Base-by-base conservation (phyloP, 2,113 vertebrate genomes). In the Tauraco erythrolophus region DNA sequence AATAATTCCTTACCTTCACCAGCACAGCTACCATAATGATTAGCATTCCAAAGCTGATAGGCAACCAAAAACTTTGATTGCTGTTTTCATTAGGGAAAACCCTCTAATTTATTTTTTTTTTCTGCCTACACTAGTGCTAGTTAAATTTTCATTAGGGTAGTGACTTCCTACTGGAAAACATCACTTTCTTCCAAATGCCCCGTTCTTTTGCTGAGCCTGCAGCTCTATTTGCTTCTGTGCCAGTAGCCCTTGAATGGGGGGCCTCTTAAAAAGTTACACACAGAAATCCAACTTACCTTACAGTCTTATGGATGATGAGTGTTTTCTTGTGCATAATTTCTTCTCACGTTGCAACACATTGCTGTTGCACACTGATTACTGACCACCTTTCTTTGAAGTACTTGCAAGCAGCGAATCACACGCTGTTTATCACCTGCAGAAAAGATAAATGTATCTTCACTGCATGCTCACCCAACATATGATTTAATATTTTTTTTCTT, bases 1-100 rank as follows among this genome's bases (percentile, higher is more conserved):
- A 78, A 37, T 80, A 84, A 84, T 84, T 92, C 23, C 70, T 93
- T 90, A 58, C 90, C 76, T 97, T 91, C 48, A 78, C 65, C 19
- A 88, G 45, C 65, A 62, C 24, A 35, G 14, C 86, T 84, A 53
- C 53, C 9, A 5, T 80, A 66, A 93, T 71, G 46, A 74, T 94
- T 87, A 87, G 31, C 41, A 56, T 94, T 81, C 53, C 58, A 71
- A 78, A 93, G 35, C 41, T 92, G 82, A 89, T 6, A 62, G 64
- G 46, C 43, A 91, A 60, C 60, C 66, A 77, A 51, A 96, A 80
- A 23, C 12, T 75, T 62, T 46, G 62, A 77, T 76, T 54, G 9
- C 39, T 86, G 4, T 80, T 92, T 96, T 87, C 51, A 23, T 86
- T 79, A 91, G 66, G 62, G 66, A 92, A 86, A 81, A 43, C 14